Conservation (phyloP, 1,140 invertebrate genomes). For the honey bee (Apis mellifera) region Amel_HAv3.1 CM009938.2:2040501-2041000, state of each 20-base stretch:
- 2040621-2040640: background rate
- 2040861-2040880: background rate
- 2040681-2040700: background rate
- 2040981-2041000: conserved; percentile 37
- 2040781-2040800: conserved; percentile 63
- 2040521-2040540: background rate
- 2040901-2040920: background rate
- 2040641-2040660: background rate
- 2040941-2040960: background rate
- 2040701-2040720: conserved; percentile 32
- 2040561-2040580: background rate
- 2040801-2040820: background rate
- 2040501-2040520: background rate
- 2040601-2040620: background rate
- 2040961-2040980: background rate
- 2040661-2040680: background rate
- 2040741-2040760: conserved; percentile 54
- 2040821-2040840: background rate
- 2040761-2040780: conserved; percentile 68
- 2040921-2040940: background rate
- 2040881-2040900: background rate
- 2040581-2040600: background rate
- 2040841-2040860: background rate
- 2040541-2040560: background rate
- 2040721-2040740: conserved; percentile 78